These are phyloP conservation scores for Lasioglossum lativentre DNA, from an alignment of 2,888 invertebrate species.

Conservation along the genomic window DNA sequence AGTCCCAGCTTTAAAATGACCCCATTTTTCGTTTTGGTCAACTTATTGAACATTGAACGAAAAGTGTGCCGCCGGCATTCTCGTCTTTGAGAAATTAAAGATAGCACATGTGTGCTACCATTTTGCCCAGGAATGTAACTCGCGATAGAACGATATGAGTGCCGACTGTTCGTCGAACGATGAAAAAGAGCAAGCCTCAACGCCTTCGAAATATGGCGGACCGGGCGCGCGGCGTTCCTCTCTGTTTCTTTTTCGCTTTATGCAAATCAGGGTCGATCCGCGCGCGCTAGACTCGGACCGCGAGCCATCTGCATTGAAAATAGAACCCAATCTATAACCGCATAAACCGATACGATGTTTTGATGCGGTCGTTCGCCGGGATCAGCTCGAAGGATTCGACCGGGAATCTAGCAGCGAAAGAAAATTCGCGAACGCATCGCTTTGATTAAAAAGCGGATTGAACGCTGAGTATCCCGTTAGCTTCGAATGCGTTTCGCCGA, in stretches of 20 bases:
- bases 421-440: slow-evolving; percentile 24
- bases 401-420: not conserved
- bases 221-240: not conserved
- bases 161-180: not conserved
- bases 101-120: not conserved
- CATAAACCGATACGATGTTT: slow-evolving; percentile 51
- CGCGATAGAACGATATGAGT: not conserved
- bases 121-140: slow-evolving; percentile 1
- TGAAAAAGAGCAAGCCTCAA: not conserved
- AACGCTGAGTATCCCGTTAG: slow-evolving; percentile 15
- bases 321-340: slow-evolving; percentile 53
- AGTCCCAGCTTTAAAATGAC: too few species aligned
- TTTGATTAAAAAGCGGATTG: slow-evolving; percentile 53
- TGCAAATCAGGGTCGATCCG: slow-evolving; percentile 41
- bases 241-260: slow-evolving; percentile 39
- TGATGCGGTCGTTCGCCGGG: slow-evolving; percentile 37
- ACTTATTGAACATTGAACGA: too few species aligned
- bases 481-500: not conserved
- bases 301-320: slow-evolving; percentile 34
- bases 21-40: too few species aligned
- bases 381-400: slow-evolving; percentile 26
- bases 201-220: slow-evolving; percentile 20
- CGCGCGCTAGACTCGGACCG: not conserved
- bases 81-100: too few species aligned
- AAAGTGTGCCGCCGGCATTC: too few species aligned